These are phyloP conservation scores for Dicyrtoma fusca DNA, from an alignment of 2,888 invertebrate genomes.

Conservation along the genomic window DNA sequence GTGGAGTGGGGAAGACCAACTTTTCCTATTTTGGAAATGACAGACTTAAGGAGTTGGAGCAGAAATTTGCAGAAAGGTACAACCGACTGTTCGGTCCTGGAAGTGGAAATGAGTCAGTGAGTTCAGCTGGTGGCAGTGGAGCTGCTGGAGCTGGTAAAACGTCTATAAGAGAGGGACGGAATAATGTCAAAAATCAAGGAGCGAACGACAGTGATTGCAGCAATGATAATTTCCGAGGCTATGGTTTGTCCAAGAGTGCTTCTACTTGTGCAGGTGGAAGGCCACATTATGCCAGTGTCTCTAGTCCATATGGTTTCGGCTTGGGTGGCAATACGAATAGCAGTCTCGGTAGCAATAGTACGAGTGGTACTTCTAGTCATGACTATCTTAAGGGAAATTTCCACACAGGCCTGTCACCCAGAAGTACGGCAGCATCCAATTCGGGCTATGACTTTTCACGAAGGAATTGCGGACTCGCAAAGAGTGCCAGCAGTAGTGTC, in stretches of 20 bases:
- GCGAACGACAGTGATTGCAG: background rate
- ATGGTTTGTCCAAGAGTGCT: slow-evolving; percentile 56
- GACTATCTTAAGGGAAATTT: slow-evolving; percentile 28
- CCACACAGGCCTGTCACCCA: slow-evolving; percentile 11
- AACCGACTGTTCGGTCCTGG: slow-evolving; percentile 53
- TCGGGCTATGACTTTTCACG: slow-evolving; percentile 15
- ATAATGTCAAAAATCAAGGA: slow-evolving; percentile 43
- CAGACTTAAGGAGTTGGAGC: slow-evolving; percentile 54
- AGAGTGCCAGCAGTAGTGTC: slow-evolving; percentile 56
- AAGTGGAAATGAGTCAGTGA: slow-evolving; percentile 39
- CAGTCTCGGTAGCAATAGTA: slow-evolving; percentile 37
- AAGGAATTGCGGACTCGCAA: slow-evolving; percentile 48
- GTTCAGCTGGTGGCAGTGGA: background rate
- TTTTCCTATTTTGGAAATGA: slow-evolving; percentile 56
- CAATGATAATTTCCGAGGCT: slow-evolving; percentile 49
- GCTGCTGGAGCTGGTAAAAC: slow-evolving; percentile 8
- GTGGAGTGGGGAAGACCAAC: slow-evolving; percentile 32
- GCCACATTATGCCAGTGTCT: slow-evolving; percentile 33
- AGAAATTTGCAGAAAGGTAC: slow-evolving; percentile 55
- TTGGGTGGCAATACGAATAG: slow-evolving; percentile 42
- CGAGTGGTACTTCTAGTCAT: slow-evolving; percentile 33
- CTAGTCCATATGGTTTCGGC: slow-evolving; percentile 28
- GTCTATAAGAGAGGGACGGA: slow-evolving; percentile 32
- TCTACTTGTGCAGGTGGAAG: slow-evolving; percentile 48
- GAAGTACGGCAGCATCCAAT: background rate